A percentile compares a stretch with the other conserved stretches of the same genome.
phyloP scores from a whole-genome alignment of 2,113 vertebrate species.

The Chamaea fasciata region DNA sequence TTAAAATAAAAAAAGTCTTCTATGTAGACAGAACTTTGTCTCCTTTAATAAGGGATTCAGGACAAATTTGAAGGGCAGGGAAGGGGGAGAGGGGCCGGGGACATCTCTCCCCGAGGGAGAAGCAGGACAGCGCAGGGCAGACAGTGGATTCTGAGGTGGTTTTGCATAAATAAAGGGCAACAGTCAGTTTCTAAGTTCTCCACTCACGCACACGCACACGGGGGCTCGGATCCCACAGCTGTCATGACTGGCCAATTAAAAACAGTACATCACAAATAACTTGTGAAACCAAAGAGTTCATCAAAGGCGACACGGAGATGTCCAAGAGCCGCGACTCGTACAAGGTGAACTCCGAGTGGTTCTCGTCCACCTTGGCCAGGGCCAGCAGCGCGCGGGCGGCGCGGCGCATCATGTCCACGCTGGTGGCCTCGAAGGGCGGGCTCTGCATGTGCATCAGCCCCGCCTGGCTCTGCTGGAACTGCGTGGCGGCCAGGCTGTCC shows the following conservation, averaged over 20 bases:
- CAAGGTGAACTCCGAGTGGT: constrained; percentile 98
- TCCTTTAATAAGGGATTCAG: constrained; percentile 82
- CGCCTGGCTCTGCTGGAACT: constrained; percentile 97
- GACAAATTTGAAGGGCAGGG: constrained; percentile 66
- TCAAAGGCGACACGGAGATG: constrained; percentile 97
- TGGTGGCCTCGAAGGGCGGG: constrained; percentile 94
- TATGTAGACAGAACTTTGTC: constrained; percentile 88
- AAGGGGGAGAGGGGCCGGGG: constrained; percentile 55
- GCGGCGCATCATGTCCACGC: constrained; percentile 99
- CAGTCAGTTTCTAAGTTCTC: constrained; percentile 94
- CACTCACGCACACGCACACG: constrained; percentile 88
- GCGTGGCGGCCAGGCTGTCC: constrained; percentile 96
- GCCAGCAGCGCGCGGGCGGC: constrained; percentile 94
- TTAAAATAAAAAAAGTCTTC: constrained; percentile 95
- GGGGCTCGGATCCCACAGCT: constrained; percentile 89
- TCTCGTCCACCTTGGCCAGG: constrained; percentile 97
- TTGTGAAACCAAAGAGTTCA: constrained; percentile 99
- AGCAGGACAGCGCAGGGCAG: constrained; percentile 86
- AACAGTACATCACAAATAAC: constrained; percentile 99
- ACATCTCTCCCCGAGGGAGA: constrained; percentile 80
- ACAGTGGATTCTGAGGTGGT: constrained; percentile 97
- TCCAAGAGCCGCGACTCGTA: constrained; percentile 99
- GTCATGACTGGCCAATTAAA: constrained; percentile 99
- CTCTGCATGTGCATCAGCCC: constrained; percentile 93
- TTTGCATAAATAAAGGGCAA: constrained; percentile 99